Conservation (phyloP, 2,113 vertebrate species). For the Leucoraja erinaceus region DNA sequence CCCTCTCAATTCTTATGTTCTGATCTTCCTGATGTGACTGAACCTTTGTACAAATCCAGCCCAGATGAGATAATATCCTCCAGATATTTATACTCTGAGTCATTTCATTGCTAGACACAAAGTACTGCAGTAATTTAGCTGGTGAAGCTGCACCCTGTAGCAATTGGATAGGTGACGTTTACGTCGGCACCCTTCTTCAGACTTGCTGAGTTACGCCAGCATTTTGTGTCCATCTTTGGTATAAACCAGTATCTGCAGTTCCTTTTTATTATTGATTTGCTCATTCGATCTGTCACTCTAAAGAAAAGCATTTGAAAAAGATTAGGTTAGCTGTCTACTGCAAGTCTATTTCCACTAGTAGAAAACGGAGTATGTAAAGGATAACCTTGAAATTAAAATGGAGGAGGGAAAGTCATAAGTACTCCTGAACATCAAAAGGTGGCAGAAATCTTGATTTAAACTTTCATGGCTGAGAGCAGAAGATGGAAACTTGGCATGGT, state of each 20-base stretch:
- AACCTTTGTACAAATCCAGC: background rate
- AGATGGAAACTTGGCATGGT: background rate
- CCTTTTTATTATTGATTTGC: no score
- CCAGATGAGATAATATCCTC: background rate
- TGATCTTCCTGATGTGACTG: background rate
- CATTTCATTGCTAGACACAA: no score
- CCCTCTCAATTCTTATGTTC: background rate
- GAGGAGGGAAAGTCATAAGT: background rate
- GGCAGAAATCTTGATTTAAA: background rate
- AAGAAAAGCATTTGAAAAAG: background rate
- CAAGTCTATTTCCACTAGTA: background rate
- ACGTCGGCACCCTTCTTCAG: no score
- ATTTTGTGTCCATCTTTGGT: no score
- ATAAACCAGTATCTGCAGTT: no score
- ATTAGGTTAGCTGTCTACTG: background rate
- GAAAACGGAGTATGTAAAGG: background rate
- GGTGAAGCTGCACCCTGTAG: no score
- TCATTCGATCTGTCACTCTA: background rate
- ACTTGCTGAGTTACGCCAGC: no score
- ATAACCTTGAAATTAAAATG: background rate
- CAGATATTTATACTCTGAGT: background rate
- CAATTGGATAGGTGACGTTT: no score
- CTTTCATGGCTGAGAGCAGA: background rate
- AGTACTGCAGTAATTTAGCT: no score
- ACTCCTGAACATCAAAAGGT: no score